Percentiles rank a stretch among this genome's conserved stretches.
Conservation (phyloP, 2,888 invertebrate genomes). For the Scaptomyza cyrtandrae region DNA sequence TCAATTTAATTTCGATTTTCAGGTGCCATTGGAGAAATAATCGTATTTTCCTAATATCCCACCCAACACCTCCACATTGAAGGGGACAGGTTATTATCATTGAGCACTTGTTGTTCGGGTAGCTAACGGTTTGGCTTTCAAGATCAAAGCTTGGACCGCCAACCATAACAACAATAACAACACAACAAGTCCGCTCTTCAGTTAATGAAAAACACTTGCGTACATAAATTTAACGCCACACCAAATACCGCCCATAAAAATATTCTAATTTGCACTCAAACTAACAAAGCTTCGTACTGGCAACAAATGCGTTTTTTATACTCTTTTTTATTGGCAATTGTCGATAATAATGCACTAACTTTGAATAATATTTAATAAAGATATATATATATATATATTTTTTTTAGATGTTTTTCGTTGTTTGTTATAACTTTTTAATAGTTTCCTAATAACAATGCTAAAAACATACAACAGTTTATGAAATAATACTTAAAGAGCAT, state of each 20-base stretch:
- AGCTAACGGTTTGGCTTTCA: slow-evolving; percentile 20
- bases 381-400: neutral
- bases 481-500: slow-evolving; percentile 17
- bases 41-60: neutral
- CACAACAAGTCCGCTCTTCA: slow-evolving; percentile 27
- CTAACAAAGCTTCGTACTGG: slow-evolving; percentile 21
- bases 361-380: neutral
- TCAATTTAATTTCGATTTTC: slow-evolving; percentile 14
- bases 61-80: neutral
- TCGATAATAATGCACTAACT: neutral
- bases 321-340: neutral
- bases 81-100: slow-evolving; percentile 38
- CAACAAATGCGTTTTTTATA: slow-evolving; percentile 35
- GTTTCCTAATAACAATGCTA: too few relatives aligned
- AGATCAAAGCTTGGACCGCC: slow-evolving; percentile 55
- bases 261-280: slow-evolving; percentile 69
- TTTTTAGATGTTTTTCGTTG: neutral
- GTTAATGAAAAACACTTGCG: slow-evolving; percentile 60
- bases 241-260: slow-evolving; percentile 60
- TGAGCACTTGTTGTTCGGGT: slow-evolving; percentile 24
- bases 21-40: slow-evolving; percentile 21
- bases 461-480: neutral
- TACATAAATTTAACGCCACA: slow-evolving; percentile 68
- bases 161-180: slow-evolving; percentile 3
- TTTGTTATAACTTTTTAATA: neutral